Percentiles rank a stretch among this genome's conserved stretches.
phyloP scores from a whole-genome alignment of 2,113 vertebrate genomes.

The Dasyurus viverrinus region DNA sequence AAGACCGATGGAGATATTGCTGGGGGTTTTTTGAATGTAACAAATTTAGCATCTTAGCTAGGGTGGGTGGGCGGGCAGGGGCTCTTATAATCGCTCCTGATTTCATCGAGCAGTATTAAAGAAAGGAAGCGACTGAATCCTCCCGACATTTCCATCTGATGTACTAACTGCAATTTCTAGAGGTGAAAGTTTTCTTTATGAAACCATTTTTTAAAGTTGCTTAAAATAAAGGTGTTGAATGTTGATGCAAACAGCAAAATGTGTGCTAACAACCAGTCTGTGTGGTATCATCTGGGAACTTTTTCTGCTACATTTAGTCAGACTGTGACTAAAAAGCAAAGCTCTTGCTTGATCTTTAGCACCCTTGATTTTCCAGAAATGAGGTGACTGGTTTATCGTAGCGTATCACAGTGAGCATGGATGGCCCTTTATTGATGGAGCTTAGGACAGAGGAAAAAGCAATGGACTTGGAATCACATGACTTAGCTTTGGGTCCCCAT shows the following conservation, averaged over 20 bases:
- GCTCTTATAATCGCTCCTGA: not conserved
- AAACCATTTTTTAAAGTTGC: not conserved
- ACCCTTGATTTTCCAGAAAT: not conserved
- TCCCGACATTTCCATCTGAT: not conserved
- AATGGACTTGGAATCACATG: not conserved
- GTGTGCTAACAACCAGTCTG: not conserved
- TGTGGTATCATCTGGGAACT: not conserved
- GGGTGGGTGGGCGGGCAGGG: not conserved
- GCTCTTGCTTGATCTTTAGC: not conserved
- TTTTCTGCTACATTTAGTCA: not conserved
- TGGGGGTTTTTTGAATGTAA: not conserved
- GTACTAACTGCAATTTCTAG: not conserved
- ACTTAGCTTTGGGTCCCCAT: not conserved
- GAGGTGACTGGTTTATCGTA: not conserved
- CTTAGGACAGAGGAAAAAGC: not conserved
- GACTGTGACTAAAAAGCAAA: not conserved
- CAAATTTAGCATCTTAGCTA: not conserved
- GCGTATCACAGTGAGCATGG: not conserved
- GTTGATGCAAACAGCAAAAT: not conserved
- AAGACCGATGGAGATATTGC: not conserved
- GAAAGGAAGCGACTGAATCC: not conserved
- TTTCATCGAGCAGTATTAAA: not conserved
- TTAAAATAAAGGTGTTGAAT: conserved; percentile 1
- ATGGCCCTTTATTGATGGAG: not conserved
- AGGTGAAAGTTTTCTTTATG: not conserved